Evolutionary conservation across 2,888 invertebrate genomes (phyloP).

Genomic region (Macaria liturata): DNA sequence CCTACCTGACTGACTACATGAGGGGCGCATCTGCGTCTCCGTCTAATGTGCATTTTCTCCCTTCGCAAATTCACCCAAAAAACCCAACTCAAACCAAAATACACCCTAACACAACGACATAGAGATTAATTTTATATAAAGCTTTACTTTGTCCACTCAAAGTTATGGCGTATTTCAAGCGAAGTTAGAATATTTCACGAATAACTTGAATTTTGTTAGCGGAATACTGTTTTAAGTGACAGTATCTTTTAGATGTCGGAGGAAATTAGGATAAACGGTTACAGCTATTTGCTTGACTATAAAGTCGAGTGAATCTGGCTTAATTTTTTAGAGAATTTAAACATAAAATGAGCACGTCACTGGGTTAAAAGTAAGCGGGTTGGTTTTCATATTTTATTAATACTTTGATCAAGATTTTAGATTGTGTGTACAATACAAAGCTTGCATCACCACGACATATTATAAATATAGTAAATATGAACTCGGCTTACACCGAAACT

Average conservation of each 20-base stretch:
- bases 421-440: no score
- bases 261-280: conserved; percentile 21
- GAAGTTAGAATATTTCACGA: conserved; percentile 33
- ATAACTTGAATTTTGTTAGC: conserved; percentile 35
- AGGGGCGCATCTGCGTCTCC: conserved; percentile 30
- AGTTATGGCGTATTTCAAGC: conserved; percentile 29
- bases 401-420: no score
- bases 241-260: conserved; percentile 15
- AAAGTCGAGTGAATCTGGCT: neutral
- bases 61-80: conserved; percentile 29
- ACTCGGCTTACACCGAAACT: no score
- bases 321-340: no score
- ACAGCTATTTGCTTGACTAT: conserved; percentile 12
- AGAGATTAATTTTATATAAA: conserved; percentile 12
- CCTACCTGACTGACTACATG: neutral
- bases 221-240: conserved; percentile 25
- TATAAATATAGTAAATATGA: no score
- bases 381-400: no score
- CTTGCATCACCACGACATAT: no score
- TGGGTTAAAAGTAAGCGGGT: no score
- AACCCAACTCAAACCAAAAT: conserved; percentile 8
- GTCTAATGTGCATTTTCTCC: conserved; percentile 37
- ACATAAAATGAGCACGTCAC: no score
- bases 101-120: conserved; percentile 20
- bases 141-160: conserved; percentile 19